Percentiles rank a stretch among this genome's conserved stretches.
phyloP scores from a whole-genome alignment of 64 coral and sea anemone genomes.

The Stichodactyla mertensii region DNA sequence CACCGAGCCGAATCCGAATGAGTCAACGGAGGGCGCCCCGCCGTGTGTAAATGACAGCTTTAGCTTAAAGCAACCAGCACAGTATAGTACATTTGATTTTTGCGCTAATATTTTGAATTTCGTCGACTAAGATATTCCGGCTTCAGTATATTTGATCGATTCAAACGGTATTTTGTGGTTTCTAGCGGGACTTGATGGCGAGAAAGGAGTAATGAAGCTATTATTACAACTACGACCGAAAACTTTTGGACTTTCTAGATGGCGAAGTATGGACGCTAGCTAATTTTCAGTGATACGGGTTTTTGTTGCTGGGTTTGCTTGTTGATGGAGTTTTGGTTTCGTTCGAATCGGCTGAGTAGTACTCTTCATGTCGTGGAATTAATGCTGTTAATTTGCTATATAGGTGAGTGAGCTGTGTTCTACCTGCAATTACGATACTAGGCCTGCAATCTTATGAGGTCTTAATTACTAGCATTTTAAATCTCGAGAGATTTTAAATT shows the following conservation, averaged over 20 bases:
- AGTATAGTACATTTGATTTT: background rate
- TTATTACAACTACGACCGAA: too few relatives aligned
- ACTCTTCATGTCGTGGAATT: background rate
- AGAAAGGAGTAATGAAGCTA: too few relatives aligned
- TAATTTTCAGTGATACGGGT: too few relatives aligned
- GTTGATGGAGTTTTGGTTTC: background rate
- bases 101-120: background rate
- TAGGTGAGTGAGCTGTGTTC: background rate
- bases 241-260: too few relatives aligned
- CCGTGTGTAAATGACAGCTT: background rate
- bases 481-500: too few relatives aligned
- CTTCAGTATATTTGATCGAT: too few relatives aligned
- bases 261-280: too few relatives aligned
- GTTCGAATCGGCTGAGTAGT: background rate
- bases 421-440: background rate
- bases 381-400: background rate
- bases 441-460: too few relatives aligned
- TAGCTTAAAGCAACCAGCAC: background rate
- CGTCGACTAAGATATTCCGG: background rate
- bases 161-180: background rate
- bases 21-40: background rate
- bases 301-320: background rate
- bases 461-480: too few relatives aligned
- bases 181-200: too few relatives aligned
- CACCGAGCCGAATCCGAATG: slow-evolving; percentile 1